Evolutionary conservation across 2,888 invertebrate species (phyloP).

Genomic region (Crocallis elinguaria): DNA sequence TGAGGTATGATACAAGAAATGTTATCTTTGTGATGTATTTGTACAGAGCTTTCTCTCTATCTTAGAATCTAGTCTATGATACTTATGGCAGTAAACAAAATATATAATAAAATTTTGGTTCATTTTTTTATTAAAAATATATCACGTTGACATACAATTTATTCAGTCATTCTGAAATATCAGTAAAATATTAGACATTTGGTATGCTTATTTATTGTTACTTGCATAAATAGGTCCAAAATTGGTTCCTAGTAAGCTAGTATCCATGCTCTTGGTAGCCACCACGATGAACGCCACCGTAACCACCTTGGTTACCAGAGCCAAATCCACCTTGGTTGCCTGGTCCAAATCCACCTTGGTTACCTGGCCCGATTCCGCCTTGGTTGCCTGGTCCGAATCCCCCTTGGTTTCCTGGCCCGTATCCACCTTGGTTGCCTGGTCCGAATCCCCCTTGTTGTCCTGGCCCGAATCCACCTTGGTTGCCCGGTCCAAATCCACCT

Average conservation of each 20-base stretch:
- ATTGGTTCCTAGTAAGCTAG: slow-evolving; percentile 2
- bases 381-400: slow-evolving; percentile 14
- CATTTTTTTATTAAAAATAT: too few relatives aligned
- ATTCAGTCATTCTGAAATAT: too few relatives aligned
- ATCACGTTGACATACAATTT: too few relatives aligned
- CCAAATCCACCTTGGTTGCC: slow-evolving; percentile 17
- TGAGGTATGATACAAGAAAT: too few relatives aligned
- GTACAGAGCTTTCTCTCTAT: too few relatives aligned
- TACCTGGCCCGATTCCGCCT: slow-evolving; percentile 3
- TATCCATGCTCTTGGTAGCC: slow-evolving; percentile 31
- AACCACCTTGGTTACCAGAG: not conserved
- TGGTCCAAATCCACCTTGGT: slow-evolving; percentile 13
- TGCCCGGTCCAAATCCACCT: slow-evolving; percentile 1
- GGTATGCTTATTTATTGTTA: not conserved
- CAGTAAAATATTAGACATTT: not conserved
- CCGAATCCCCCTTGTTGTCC: slow-evolving; percentile 14
- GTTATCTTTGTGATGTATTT: too few relatives aligned
- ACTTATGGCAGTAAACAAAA: too few relatives aligned
- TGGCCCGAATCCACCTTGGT: slow-evolving; percentile 11
- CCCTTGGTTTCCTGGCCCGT: slow-evolving; percentile 11
- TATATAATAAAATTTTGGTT: too few relatives aligned
- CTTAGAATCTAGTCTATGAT: too few relatives aligned
- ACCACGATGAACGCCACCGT: slow-evolving; percentile 5
- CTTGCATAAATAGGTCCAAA: not conserved
- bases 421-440: slow-evolving; percentile 14